These are phyloP conservation scores for Tipula vernalis DNA, from an alignment of 2,888 invertebrate genomes.

Conservation along the genomic window DNA sequence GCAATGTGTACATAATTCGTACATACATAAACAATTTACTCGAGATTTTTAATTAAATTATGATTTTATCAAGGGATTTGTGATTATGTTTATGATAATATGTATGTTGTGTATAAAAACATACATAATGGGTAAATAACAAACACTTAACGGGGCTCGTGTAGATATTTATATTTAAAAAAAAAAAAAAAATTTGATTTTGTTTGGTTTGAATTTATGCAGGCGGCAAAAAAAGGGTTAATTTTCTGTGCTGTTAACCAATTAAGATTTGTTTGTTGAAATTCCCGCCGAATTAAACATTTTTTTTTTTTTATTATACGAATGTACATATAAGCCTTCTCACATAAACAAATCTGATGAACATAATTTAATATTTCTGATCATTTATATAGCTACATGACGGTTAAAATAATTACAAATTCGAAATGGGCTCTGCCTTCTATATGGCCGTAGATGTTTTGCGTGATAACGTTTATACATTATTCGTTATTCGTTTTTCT, in stretches of 20 bases:
- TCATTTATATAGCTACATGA: too few species aligned
- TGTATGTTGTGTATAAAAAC: background rate
- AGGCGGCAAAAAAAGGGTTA: background rate
- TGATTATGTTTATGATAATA: background rate
- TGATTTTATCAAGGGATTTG: slow-evolving; percentile 4
- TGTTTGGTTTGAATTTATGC: background rate
- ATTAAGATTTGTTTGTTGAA: background rate
- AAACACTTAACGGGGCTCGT: background rate
- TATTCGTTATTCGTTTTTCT: too few species aligned
- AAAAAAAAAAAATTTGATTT: background rate
- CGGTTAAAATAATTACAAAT: too few species aligned
- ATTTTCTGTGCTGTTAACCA: background rate
- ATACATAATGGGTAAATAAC: background rate
- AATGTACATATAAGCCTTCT: background rate
- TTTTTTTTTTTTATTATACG: background rate
- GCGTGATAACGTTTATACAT: too few species aligned
- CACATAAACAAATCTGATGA: background rate
- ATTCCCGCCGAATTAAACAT: background rate
- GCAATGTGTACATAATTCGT: background rate
- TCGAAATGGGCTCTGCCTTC: too few species aligned
- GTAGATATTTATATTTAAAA: background rate
- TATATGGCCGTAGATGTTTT: too few species aligned
- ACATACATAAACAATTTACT: background rate
- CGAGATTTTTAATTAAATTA: background rate
- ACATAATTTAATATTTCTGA: background rate